These are phyloP conservation scores for Bufo gargarizans DNA, from an alignment of 2,113 vertebrate species.

Conservation along the genomic window DNA sequence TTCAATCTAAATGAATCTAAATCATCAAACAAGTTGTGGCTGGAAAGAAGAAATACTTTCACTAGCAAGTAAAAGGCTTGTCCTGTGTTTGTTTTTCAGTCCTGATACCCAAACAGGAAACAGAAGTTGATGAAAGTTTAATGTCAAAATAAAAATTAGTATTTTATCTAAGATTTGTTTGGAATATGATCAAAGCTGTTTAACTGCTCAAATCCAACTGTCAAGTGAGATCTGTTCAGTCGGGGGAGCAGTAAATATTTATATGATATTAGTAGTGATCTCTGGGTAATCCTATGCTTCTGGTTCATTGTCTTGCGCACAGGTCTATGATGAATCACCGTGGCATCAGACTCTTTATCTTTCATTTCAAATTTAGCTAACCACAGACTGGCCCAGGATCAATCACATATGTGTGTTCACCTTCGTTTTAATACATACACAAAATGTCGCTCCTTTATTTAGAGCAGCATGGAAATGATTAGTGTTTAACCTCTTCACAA, in stretches of 20 bases:
- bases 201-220: constrained; percentile 23
- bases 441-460: background rate
- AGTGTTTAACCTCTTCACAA: background rate
- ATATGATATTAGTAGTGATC: constrained; percentile 19
- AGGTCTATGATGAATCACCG: constrained; percentile 11
- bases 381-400: constrained; percentile 1
- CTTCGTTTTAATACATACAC: constrained; percentile 1
- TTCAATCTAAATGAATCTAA: background rate
- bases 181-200: constrained; percentile 33
- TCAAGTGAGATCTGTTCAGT: constrained; percentile 7
- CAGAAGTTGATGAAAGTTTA: constrained; percentile 23
- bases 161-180: constrained; percentile 26
- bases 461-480: background rate
- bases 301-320: constrained; percentile 17
- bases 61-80: background rate
- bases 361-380: background rate
- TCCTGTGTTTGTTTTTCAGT: constrained; percentile 19
- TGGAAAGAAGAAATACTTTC: background rate
- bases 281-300: constrained; percentile 17
- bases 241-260: constrained; percentile 32
- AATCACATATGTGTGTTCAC: constrained; percentile 1
- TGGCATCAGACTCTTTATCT: constrained; percentile 3
- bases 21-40: constrained; percentile 7
- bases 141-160: constrained; percentile 15
- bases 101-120: constrained; percentile 8